These are phyloP conservation scores for Axis porcinus DNA, from an alignment of 2,113 vertebrate genomes.

Conservation along the genomic window DNA sequence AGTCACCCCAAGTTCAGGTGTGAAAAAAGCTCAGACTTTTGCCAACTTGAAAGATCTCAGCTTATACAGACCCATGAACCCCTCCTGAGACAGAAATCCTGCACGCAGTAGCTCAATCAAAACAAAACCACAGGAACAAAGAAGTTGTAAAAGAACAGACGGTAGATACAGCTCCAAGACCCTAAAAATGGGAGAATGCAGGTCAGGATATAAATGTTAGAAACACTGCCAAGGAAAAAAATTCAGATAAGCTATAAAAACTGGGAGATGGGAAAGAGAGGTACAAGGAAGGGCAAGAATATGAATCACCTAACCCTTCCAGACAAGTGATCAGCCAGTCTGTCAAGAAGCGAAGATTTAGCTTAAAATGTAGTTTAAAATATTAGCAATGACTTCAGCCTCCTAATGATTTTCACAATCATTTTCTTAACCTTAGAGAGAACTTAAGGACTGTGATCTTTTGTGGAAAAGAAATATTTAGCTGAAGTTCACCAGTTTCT, in stretches of 20 bases:
- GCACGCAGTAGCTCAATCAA: background rate
- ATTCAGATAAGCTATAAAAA: background rate
- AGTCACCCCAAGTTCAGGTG: background rate
- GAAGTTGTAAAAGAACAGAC: background rate
- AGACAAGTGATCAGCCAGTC: background rate
- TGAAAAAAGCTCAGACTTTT: background rate
- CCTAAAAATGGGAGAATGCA: background rate
- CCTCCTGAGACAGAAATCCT: slow-evolving; percentile 18
- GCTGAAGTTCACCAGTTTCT: background rate
- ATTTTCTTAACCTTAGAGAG: slow-evolving; percentile 21
- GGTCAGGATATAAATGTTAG: background rate
- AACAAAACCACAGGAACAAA: slow-evolving; percentile 3
- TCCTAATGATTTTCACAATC: background rate
- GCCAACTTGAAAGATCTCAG: background rate
- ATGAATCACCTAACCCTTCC: background rate
- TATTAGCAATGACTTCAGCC: background rate
- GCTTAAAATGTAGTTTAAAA: background rate
- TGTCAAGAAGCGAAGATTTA: background rate
- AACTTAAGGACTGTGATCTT: background rate
- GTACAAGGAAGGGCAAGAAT: background rate
- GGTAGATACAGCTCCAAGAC: background rate
- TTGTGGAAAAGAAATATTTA: background rate
- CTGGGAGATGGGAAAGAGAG: background rate
- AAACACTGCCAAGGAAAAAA: background rate
- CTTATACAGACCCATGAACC: background rate